A percentile compares a stretch with the other conserved stretches of the same genome.
These are phyloP conservation scores for Ptilodon capucinus DNA, from an alignment of 2,888 invertebrate species.

Conservation along the genomic window DNA sequence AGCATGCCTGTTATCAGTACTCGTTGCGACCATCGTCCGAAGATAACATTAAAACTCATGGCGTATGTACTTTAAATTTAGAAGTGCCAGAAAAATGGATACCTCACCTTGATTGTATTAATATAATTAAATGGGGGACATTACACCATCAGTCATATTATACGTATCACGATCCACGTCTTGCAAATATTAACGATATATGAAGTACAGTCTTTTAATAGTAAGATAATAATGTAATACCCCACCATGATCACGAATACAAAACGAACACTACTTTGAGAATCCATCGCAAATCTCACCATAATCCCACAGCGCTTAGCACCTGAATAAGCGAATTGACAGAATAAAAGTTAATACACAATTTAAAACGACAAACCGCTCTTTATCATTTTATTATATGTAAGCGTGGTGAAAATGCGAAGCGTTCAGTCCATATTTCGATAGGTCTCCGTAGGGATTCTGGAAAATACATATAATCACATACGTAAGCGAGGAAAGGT, in stretches of 20 bases:
- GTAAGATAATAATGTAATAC: too few species aligned
- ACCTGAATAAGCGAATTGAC: conserved; percentile 35
- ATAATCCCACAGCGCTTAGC: conserved; percentile 10
- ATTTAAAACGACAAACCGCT: background rate
- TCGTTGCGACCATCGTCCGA: too few species aligned
- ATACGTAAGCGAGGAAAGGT: background rate
- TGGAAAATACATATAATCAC: conserved; percentile 18
- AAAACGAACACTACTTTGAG: conserved; percentile 7
- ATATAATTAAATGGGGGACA: too few species aligned
- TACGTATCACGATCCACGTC: too few species aligned
- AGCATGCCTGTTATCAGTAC: too few species aligned
- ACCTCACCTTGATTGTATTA: too few species aligned
- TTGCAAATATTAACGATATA: too few species aligned
- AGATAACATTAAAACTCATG: too few species aligned
- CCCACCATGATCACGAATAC: background rate
- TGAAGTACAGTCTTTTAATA: too few species aligned
- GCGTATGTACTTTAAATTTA: too few species aligned
- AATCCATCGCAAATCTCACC: background rate
- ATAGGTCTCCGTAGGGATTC: conserved; percentile 24
- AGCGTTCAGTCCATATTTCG: conserved; percentile 21
- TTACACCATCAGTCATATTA: too few species aligned
- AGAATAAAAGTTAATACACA: background rate
- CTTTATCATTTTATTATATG: conserved; percentile 18
- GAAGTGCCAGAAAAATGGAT: too few species aligned
- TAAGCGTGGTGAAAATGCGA: conserved; percentile 27